Base-by-base conservation (phyloP, 2,888 invertebrate genomes). In the Eupeodes latifasciatus region DNA sequence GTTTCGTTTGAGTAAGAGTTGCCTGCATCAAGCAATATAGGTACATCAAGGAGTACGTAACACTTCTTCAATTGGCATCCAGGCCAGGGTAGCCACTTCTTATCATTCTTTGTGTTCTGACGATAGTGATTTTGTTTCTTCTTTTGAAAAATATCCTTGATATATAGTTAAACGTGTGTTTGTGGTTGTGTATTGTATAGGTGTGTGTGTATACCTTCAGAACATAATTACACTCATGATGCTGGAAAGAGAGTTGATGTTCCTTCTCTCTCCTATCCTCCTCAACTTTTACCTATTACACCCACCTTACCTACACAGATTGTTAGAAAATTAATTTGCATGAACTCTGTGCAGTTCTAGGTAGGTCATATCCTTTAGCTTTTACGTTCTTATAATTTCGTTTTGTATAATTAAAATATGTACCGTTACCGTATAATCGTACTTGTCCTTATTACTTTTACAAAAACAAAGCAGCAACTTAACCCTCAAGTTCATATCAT, bases 401-500 rank as follows among this genome's bases (percentile, higher is more conserved):
- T 74, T 71, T 81, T 55, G 49, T 55, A 40, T 40, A 66, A 81
- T 71, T 75, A 55, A 77, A 77, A 19, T 69, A 69, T 53, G 34
- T 4, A 51, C 40, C 40, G 40, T 40, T 27, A 34, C 71, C n/a
- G 7, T 10, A 19, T 10, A 14, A 2, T 27, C 36, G 12, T 9
- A 47, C 27, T 27, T 27, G 27, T 27, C 27, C 27, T 27, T 27
- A 27, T 27, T 27, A 27, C 27, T 44, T 2, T 16, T 12, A 19
- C 5, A 36, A 51, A 27, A 14, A 14, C 40, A 9, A 9, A 12
- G 19, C 11, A 57, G 19, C 69, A 62, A 36, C 49, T 79, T 16
- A 62, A 16, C 71, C 72, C 62, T 47, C 76, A 80, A 84, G 84
- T 87, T 83, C 71, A 80, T 76, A 80, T 80, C 16, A 51, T 72